Evolutionary conservation across 2,888 invertebrate genomes (phyloP), one percentile per base, ranked within the genome.

Genomic region (Venusia cambrica): DNA sequence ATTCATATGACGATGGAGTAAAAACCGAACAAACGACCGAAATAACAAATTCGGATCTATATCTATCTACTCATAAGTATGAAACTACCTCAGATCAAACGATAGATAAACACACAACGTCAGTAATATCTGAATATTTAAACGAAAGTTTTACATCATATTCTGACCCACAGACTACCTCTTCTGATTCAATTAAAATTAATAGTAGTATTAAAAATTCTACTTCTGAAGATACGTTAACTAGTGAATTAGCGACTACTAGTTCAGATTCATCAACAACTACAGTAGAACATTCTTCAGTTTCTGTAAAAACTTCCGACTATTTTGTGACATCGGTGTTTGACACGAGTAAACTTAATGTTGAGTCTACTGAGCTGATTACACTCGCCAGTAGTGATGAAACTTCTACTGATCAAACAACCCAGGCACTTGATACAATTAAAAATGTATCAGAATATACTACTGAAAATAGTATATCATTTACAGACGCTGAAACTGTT

Each of bases 11-110:
- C n/a, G n/a, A n/a, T n/a, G n/a, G n/a, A n/a, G n/a, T n/a, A n/a
- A n/a, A n/a, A n/a, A n/a, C n/a, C n/a, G 30, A 30, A 10, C 20
- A 9, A 20, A 20, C 19, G 4, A 20, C 31, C 2, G 5, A n/a
- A 6, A 13, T 16, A 16, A 12, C 12, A 6, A 10, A 28, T 5
- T 12, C 8, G 12, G 19, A 19, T 7, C 5, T 9, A 9, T 3
- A 13, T 19, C 19, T n/a, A 19, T 25, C 32, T 19, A 2, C 9
- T 5, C 10, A 20, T 19, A 26, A 7, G 14, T 15, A 19, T 17
- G 17, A 7, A 9, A 25, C 26, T 9, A 14, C 17, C 6, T 14
- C 11, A 2, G 13, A 26, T 5, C 7, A 9, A 3, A 20, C 7
- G 8, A 6, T 9, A 9, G 9, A 15, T 17, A 12, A 12, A 21